phyloP scores from a whole-genome alignment of 2,888 invertebrate species.

The Serripes groenlandicus region DNA sequence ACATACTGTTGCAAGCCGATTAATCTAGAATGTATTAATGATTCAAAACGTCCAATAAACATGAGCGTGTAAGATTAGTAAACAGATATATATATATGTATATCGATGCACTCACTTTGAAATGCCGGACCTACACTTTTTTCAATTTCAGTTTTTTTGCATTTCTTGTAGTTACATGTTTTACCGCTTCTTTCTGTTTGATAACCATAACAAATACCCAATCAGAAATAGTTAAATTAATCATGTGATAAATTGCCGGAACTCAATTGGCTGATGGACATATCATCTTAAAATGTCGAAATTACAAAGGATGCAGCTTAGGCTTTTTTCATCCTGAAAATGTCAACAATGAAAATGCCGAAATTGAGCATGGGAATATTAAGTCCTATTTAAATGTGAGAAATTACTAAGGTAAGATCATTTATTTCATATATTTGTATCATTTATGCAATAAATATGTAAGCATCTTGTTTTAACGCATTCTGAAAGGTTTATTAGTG shows the following conservation, averaged over 20 bases:
- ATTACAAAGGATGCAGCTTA: not conserved
- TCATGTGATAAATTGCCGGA: not conserved
- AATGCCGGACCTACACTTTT: not conserved
- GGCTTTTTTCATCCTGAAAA: not conserved
- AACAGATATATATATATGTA: not conserved
- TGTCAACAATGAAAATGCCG: not conserved
- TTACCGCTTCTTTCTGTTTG: not conserved
- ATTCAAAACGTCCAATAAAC: too few species aligned
- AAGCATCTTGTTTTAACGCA: not conserved
- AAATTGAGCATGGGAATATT: not conserved
- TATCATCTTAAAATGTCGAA: not conserved
- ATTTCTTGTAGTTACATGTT: not conserved
- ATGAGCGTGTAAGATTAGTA: too few species aligned
- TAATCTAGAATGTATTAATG: too few species aligned
- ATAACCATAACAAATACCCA: not conserved
- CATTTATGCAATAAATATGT: not conserved
- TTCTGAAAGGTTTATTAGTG: not conserved
- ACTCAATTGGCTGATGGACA: not conserved
- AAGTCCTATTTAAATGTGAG: not conserved
- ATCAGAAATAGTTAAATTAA: not conserved
- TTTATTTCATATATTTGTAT: not conserved
- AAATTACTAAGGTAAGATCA: not conserved
- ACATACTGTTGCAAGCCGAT: too few species aligned
- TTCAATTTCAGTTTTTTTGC: not conserved
- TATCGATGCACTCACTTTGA: not conserved